These are phyloP conservation scores for Dermolepida albohirtum DNA, from an alignment of 2,888 invertebrate genomes.

Conservation along the genomic window DNA sequence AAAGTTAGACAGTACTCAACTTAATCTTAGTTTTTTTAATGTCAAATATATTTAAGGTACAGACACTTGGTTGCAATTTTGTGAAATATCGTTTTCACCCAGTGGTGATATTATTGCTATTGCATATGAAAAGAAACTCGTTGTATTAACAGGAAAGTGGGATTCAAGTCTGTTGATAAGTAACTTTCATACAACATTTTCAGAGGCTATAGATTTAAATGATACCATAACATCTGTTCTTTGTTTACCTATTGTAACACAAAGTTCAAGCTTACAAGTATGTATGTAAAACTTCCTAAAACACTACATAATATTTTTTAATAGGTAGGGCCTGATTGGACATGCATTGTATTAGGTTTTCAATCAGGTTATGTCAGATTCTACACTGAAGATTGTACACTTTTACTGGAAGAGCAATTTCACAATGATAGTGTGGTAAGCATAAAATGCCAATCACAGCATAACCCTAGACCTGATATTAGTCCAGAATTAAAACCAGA, in stretches of 20 bases:
- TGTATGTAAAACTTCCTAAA: slow-evolving; percentile 19
- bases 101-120: slow-evolving; percentile 78
- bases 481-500: slow-evolving; percentile 65
- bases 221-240: slow-evolving; percentile 67
- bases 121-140: slow-evolving; percentile 74
- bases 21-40: slow-evolving; percentile 15
- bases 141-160: slow-evolving; percentile 77
- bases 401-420: slow-evolving; percentile 85
- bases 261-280: slow-evolving; percentile 59
- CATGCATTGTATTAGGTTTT: slow-evolving; percentile 89
- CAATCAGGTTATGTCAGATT: slow-evolving; percentile 87
- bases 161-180: slow-evolving; percentile 66
- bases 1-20: slow-evolving; percentile 58
- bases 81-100: slow-evolving; percentile 77
- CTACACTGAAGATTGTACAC: slow-evolving; percentile 88
- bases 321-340: slow-evolving; percentile 89
- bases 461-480: slow-evolving; percentile 65
- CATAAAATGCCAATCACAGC: slow-evolving; percentile 82
- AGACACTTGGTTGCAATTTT: slow-evolving; percentile 76
- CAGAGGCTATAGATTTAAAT: slow-evolving; percentile 68
- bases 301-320: slow-evolving; percentile 40
- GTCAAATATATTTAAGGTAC: slow-evolving; percentile 53
- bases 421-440: slow-evolving; percentile 84
- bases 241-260: slow-evolving; percentile 67
- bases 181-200: slow-evolving; percentile 71